A percentile compares a stretch with the other conserved stretches of the same genome.
Conservation (phyloP, 30 jellyfish, hydroid and myxozoan genomes). For the Kudoa iwatai region DNA sequence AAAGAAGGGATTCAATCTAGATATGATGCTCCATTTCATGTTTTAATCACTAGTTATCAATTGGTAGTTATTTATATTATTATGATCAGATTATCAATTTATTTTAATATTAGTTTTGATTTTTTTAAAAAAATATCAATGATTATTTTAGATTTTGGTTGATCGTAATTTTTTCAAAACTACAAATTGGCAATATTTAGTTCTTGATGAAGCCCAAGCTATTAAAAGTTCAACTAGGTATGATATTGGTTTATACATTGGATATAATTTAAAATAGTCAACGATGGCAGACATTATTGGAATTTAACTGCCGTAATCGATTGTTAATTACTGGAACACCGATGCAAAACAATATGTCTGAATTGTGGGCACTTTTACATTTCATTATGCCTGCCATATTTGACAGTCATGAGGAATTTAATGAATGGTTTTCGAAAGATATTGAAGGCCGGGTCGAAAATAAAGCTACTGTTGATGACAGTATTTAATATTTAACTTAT, state of each 20-base stretch:
- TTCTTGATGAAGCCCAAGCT: constrained; percentile 88
- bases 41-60: constrained; percentile 65
- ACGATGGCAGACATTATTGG: constrained; percentile 68
- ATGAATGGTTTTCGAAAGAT: constrained; percentile 93
- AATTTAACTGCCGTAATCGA: constrained; percentile 69
- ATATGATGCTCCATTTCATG: constrained; percentile 74
- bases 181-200: constrained; percentile 65
- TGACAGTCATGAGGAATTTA: constrained; percentile 84
- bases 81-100: background rate
- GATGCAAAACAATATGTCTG: constrained; percentile 79
- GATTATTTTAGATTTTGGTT: constrained; percentile 24
- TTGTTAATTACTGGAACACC: constrained; percentile 81
- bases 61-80: constrained; percentile 8
- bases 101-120: background rate
- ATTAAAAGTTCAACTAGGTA: constrained; percentile 79
- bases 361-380: too few species aligned
- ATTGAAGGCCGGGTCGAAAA: constrained; percentile 70
- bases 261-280: too few species aligned
- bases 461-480: constrained; percentile 31
- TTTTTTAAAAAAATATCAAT: background rate
- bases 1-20: constrained; percentile 11
- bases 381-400: constrained; percentile 83
- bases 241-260: too few species aligned
- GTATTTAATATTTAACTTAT: constrained; percentile 3
- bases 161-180: constrained; percentile 62